Conservation (phyloP, 2,113 vertebrate genomes). For the Buteo buteo region DNA sequence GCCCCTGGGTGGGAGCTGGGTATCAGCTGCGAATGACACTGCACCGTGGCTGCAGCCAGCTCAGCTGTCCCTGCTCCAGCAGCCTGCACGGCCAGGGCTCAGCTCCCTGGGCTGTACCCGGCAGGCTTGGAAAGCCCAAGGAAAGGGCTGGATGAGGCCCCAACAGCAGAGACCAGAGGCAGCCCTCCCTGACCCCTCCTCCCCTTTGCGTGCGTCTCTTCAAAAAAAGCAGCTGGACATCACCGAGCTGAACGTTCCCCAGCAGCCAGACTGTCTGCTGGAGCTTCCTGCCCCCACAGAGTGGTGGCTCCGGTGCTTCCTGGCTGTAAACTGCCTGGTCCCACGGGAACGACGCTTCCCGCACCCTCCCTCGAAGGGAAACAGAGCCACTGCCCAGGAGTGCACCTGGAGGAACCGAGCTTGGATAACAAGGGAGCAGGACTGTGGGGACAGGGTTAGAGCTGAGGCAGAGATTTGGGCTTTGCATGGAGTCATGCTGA, state of each 20-base stretch:
- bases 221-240: neutral
- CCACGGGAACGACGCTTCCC: neutral
- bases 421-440: neutral
- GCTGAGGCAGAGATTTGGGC: neutral
- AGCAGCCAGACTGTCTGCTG: neutral
- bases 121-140: neutral
- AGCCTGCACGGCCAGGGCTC: accelerated
- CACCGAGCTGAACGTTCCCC: accelerated
- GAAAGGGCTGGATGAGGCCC: neutral
- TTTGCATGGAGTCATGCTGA: neutral
- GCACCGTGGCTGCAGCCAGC: neutral
- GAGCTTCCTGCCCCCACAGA: neutral
- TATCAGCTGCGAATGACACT: accelerated
- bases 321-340: neutral
- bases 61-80: neutral
- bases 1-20: neutral
- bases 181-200: neutral
- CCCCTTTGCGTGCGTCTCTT: neutral
- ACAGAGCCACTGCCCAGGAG: neutral
- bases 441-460: neutral
- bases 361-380: neutral
- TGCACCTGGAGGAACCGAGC: accelerated
- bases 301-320: neutral
- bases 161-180: neutral
- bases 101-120: neutral